These are phyloP conservation scores for Mamestra brassicae DNA, from an alignment of 2,888 invertebrate species.

Conservation along the genomic window DNA sequence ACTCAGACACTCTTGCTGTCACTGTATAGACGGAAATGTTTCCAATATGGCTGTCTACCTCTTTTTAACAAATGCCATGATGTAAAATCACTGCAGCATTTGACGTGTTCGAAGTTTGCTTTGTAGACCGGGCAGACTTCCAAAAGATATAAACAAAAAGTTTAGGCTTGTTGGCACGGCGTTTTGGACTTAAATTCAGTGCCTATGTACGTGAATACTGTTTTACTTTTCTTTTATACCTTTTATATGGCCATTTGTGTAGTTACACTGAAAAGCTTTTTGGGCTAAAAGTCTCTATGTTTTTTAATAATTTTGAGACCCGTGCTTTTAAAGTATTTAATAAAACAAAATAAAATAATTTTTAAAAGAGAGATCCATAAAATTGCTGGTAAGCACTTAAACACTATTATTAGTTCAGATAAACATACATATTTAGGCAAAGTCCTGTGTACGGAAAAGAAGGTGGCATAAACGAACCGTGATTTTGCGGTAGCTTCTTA, in stretches of 20 bases:
- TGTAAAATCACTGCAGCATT: slow-evolving; percentile 19
- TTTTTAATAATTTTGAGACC: not conserved
- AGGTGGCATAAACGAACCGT: not conserved
- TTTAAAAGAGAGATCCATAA: too few species aligned
- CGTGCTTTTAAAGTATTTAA: too few species aligned
- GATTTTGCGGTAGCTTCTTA: not conserved
- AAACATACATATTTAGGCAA: too few species aligned
- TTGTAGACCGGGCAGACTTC: slow-evolving; percentile 31
- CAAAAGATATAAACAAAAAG: slow-evolving; percentile 41
- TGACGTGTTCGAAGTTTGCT: slow-evolving; percentile 2
- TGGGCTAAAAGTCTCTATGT: not conserved
- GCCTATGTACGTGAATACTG: slow-evolving; percentile 8
- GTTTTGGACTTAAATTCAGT: slow-evolving; percentile 33
- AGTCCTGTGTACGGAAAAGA: too few species aligned
- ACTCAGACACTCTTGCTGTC: not conserved
- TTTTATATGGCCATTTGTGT: slow-evolving; percentile 4
- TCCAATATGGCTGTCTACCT: not conserved
- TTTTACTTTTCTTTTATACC: slow-evolving; percentile 26
- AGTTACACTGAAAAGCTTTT: slow-evolving; percentile 19
- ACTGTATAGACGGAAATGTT: not conserved
- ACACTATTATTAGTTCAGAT: too few species aligned
- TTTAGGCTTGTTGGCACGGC: slow-evolving; percentile 23
- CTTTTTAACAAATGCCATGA: not conserved
- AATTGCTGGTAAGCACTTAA: too few species aligned
- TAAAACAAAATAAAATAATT: too few species aligned